phyloP scores from a whole-genome alignment of 2,797 vertebrate species.

The Craterocephalus amniculus region DNA sequence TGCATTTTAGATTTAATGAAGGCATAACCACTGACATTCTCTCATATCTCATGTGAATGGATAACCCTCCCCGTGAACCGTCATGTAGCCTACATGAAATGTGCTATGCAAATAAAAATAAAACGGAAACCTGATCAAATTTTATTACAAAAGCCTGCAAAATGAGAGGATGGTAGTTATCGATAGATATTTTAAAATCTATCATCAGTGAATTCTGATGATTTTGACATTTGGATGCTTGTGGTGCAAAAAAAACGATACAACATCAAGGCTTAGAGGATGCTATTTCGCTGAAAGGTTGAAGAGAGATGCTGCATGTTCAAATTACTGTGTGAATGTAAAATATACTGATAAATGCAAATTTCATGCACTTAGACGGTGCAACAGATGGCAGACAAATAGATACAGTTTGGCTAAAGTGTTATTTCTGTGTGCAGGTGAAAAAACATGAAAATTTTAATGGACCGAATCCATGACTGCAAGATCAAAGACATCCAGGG shows the following conservation, averaged over 20 bases:
- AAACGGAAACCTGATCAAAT: slow-evolving; percentile 30
- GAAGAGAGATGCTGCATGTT: slow-evolving; percentile 22
- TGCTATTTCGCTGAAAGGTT: slow-evolving; percentile 31
- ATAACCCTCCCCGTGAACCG: slow-evolving; percentile 24
- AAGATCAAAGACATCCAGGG: slow-evolving; percentile 32
- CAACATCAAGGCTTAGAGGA: slow-evolving; percentile 11
- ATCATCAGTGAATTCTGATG: too few relatives aligned
- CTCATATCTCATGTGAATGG: slow-evolving; percentile 48
- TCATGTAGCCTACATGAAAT: too few relatives aligned
- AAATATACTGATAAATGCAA: slow-evolving; percentile 54
- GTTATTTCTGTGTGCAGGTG: slow-evolving; percentile 33
- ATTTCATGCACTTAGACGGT: slow-evolving; percentile 47
- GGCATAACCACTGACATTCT: slow-evolving; percentile 43
- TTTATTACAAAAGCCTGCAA: slow-evolving; percentile 25
- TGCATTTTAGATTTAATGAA: slow-evolving; percentile 61
- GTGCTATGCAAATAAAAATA: too few relatives aligned
- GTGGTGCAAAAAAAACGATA: not conserved
- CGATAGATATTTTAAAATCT: slow-evolving; percentile 35
- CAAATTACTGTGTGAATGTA: slow-evolving; percentile 31
- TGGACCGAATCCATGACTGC: slow-evolving; percentile 1
- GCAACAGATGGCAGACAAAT: slow-evolving; percentile 60
- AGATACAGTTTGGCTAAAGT: slow-evolving; percentile 32
- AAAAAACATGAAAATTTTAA: slow-evolving; percentile 29
- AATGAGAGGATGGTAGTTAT: slow-evolving; percentile 14
- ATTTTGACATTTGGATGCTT: slow-evolving; percentile 9